These are phyloP conservation scores for Zaprionus capensis DNA, from an alignment of 1,140 invertebrate species.

Conservation along the genomic window DNA sequence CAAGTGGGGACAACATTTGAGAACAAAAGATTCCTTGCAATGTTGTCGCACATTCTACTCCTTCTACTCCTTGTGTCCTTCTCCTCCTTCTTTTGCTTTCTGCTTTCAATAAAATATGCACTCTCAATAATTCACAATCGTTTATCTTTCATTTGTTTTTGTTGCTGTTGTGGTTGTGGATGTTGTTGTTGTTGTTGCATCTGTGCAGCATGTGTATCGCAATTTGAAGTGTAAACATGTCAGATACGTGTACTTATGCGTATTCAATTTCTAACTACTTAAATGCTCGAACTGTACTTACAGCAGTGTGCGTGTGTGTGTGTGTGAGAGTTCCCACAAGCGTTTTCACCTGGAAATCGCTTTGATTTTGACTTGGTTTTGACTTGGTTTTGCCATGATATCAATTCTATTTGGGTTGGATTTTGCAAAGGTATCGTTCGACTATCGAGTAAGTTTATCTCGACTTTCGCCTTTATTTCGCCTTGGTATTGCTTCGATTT, in stretches of 20 bases:
- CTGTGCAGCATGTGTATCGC: slow-evolving; percentile 16
- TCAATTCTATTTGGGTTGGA: not conserved
- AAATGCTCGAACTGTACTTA: slow-evolving; percentile 59
- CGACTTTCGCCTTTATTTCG: not conserved
- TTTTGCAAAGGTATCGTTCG: not conserved
- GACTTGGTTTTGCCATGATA: no score
- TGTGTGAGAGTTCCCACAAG: not conserved
- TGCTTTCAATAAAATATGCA: slow-evolving; percentile 76
- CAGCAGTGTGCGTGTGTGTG: not conserved
- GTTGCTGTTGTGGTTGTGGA: not conserved
- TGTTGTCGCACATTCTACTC: slow-evolving; percentile 55
- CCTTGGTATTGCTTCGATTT: no score
- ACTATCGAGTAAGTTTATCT: no score
- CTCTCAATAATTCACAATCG: slow-evolving; percentile 69
- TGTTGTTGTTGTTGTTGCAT: not conserved
- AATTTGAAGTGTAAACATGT: slow-evolving; percentile 32
- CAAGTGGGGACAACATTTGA: slow-evolving; percentile 80
- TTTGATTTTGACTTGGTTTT: not conserved
- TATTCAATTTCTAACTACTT: slow-evolving; percentile 74
- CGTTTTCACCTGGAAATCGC: slow-evolving; percentile 5
- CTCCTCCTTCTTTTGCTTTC: slow-evolving; percentile 15
- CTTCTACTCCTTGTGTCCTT: not conserved
- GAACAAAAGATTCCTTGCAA: slow-evolving; percentile 77
- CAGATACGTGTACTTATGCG: slow-evolving; percentile 18
- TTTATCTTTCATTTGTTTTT: slow-evolving; percentile 46